These are phyloP conservation scores for Drosophila meridiana DNA, from an alignment of 2,888 invertebrate genomes.

Conservation along the genomic window DNA sequence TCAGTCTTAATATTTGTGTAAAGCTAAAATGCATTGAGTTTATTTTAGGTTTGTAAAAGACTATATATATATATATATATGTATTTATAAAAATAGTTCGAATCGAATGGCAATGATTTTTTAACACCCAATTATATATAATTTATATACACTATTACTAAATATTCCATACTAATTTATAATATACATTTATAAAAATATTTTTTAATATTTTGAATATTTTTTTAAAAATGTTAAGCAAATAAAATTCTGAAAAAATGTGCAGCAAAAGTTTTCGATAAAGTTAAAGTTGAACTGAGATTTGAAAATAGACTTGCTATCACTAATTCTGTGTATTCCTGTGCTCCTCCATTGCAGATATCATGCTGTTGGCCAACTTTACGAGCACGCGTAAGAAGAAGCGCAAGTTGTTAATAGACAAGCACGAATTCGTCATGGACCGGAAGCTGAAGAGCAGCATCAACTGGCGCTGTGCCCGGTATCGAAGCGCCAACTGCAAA, in stretches of 20 bases:
- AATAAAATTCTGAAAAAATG: not conserved
- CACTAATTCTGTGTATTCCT: constrained; percentile 20
- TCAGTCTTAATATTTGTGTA: not conserved
- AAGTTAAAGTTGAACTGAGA: not conserved
- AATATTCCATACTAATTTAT: not conserved
- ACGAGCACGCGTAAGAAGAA: constrained; percentile 83
- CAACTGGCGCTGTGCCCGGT: constrained; percentile 84
- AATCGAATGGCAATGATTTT: not conserved
- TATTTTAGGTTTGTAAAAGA: not conserved
- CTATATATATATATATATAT: not conserved
- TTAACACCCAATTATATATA: not conserved
- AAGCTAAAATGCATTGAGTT: not conserved
- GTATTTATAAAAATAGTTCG: not conserved
- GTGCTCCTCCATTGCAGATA: constrained; percentile 19
- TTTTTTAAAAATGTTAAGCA: not conserved
- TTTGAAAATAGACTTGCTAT: not conserved
- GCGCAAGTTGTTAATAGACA: constrained; percentile 80
- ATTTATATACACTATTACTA: not conserved
- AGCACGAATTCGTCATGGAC: constrained; percentile 83
- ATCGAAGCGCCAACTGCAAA: constrained; percentile 82
- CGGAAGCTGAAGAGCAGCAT: constrained; percentile 82
- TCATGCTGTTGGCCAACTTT: constrained; percentile 68
- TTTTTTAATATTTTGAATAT: not conserved
- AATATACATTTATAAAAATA: not conserved
- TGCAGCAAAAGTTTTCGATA: not conserved